phyloP scores from a whole-genome alignment of 35 echinoderm and acorn worm species.

The Patiria miniata region DNA sequence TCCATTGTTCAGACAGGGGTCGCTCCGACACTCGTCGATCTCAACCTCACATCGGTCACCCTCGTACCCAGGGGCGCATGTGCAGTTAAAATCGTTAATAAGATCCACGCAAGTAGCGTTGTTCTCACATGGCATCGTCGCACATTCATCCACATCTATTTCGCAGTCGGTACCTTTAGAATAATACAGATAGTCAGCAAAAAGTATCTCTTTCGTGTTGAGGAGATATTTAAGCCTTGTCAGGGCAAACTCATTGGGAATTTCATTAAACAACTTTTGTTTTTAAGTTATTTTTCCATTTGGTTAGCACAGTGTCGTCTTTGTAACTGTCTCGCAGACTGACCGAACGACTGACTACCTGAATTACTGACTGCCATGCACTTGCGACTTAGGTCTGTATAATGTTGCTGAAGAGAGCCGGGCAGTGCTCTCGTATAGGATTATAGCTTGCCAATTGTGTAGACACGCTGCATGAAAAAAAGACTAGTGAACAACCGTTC shows the following conservation, averaged over 20 bases:
- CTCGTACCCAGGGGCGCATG: slow-evolving; percentile 44
- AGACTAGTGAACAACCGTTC: no score
- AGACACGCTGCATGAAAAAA: no score
- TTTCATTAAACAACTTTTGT: not conserved
- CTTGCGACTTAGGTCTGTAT: no score
- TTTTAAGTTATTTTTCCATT: not conserved
- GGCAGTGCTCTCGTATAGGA: no score
- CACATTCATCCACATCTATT: slow-evolving; percentile 68
- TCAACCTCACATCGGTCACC: slow-evolving; percentile 53
- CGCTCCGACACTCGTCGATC: slow-evolving; percentile 49
- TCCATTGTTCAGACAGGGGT: slow-evolving; percentile 58
- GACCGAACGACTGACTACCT: no score
- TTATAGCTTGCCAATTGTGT: no score
- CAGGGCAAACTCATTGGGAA: not conserved
- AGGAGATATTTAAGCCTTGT: not conserved
- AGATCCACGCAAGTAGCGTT: slow-evolving; percentile 37
- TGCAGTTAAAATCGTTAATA: slow-evolving; percentile 49
- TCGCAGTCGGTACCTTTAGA: slow-evolving; percentile 44
- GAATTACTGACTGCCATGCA: no score
- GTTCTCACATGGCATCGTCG: slow-evolving; percentile 44
- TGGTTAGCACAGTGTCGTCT: not conserved
- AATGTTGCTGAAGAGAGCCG: no score
- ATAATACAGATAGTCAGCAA: not conserved
- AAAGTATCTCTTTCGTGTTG: not conserved
- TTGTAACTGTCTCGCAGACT: no score